phyloP scores from a whole-genome alignment of 2,797 vertebrate species.

The Furcifer pardalis region DNA sequence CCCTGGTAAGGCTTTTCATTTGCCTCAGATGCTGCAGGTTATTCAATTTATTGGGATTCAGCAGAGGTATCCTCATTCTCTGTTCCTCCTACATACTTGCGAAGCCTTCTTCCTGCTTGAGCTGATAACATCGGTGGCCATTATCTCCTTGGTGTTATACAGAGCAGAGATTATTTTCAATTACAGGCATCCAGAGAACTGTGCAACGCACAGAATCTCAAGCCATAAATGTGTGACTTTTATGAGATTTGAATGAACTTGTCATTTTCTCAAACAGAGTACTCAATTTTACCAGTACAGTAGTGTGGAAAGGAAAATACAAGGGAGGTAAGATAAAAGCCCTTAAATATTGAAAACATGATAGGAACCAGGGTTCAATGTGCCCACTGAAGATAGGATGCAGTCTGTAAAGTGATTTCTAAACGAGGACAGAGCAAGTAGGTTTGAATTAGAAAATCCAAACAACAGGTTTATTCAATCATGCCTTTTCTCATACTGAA shows the following conservation, averaged over 20 bases:
- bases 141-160: slow-evolving; percentile 23
- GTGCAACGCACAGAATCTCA: neutral
- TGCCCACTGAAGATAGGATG: neutral
- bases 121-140: slow-evolving; percentile 26
- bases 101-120: slow-evolving; percentile 28
- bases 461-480: neutral
- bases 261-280: slow-evolving; percentile 4
- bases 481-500: neutral
- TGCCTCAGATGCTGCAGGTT: slow-evolving; percentile 13
- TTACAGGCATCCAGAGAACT: slow-evolving; percentile 5
- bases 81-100: slow-evolving; percentile 26
- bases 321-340: slow-evolving; percentile 3
- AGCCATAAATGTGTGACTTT: slow-evolving; percentile 22
- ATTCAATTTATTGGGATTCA: slow-evolving; percentile 29
- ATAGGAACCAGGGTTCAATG: neutral
- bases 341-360: neutral
- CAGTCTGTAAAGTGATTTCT: neutral
- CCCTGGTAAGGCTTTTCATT: neutral
- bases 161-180: slow-evolving; percentile 34
- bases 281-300: slow-evolving; percentile 11
- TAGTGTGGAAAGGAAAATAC: neutral
- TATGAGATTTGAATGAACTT: slow-evolving; percentile 21
- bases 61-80: slow-evolving; percentile 24
- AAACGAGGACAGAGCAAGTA: neutral
- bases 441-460: neutral